Conservation (phyloP, 2,113 vertebrate species). For the Larimichthys crocea region DNA sequence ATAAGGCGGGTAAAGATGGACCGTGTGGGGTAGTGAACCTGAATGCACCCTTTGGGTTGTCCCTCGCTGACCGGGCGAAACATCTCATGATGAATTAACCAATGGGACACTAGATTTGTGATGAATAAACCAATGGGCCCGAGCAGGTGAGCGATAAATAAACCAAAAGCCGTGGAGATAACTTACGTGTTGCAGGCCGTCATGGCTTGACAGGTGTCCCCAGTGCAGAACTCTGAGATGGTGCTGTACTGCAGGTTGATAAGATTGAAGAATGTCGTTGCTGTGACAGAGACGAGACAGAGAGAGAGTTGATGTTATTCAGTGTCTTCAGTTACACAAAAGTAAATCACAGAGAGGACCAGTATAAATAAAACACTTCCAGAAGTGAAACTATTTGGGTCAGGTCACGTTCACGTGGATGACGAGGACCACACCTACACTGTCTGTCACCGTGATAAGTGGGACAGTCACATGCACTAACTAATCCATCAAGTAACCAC, state of each 20-base stretch:
- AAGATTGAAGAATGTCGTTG: slow-evolving; percentile 98
- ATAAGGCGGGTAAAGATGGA: not conserved
- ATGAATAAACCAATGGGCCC: slow-evolving; percentile 53
- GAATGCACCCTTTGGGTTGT: not conserved
- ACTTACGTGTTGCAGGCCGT: slow-evolving; percentile 98
- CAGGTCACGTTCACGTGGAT: not conserved
- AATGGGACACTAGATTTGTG: slow-evolving; percentile 46
- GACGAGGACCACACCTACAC: slow-evolving; percentile 9
- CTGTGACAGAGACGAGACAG: slow-evolving; percentile 79
- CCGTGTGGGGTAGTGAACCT: not conserved
- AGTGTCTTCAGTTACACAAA: not conserved
- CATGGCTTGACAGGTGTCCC: slow-evolving; percentile 98
- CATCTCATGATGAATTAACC: slow-evolving; percentile 53
- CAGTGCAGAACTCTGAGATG: slow-evolving; percentile 99
- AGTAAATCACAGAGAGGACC: not conserved
- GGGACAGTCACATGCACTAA: slow-evolving; percentile 24
- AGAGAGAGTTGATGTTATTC: not conserved
- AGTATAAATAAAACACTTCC: not conserved
- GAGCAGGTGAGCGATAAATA: slow-evolving; percentile 41
- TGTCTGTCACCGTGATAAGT: not conserved
- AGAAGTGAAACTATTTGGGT: not conserved
- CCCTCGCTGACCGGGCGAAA: not conserved
- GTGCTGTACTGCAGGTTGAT: slow-evolving; percentile 99
- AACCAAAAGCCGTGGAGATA: slow-evolving; percentile 19
- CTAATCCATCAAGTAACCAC: slow-evolving; percentile 19